Evolutionary conservation across 2,113 vertebrate species (phyloP), one percentile per base, ranked within the genome.

Genomic region (Ondatra zibethicus): DNA sequence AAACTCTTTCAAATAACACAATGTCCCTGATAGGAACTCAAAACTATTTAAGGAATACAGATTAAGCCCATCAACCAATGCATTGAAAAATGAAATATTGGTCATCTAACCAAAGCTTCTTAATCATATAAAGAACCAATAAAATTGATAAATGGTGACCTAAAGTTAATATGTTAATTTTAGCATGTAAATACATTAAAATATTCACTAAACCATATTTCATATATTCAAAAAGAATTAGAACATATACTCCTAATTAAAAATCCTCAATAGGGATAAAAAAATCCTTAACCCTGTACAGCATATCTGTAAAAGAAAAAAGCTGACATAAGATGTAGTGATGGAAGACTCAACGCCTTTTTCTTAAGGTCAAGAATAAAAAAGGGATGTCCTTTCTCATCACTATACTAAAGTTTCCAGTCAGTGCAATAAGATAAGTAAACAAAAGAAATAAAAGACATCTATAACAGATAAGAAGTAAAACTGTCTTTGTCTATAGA

Each of bases 31-130:
- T 77, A 65, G 55, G 91, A 94, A 7, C 31, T 84, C 68, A 95
- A 73, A 93, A 66, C 36, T 61, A 66, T 77, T 92, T 50, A 92
- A 92, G 23, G 21, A 65, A 89, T 87, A 50, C 31, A 93, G 84
- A 81, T 86, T 81, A 86, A 81, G 63, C 52, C 52, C 21, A 91
- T 42, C 63, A 91, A 45, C 7, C 17, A 94, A 70, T 75, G 10
- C 85, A 14, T 16, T 63, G 80, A 93, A 95, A 93, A 63, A 47
- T 84, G 8, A 95, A 93, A 82, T 94, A 25, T 47, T n/a, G 89
- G 58, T 5, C 16, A 75, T 39, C 23, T 17, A 96, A 68, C 52
- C 1, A 93, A 95, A 84, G 84, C 47, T 50, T 93, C 82, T 3
- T 25, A 91, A 3, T 55, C 70, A 85, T 78, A 3, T 47, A 85